Conservation (phyloP, 2,797 vertebrate species). For the Erethizon dorsatum region DNA sequence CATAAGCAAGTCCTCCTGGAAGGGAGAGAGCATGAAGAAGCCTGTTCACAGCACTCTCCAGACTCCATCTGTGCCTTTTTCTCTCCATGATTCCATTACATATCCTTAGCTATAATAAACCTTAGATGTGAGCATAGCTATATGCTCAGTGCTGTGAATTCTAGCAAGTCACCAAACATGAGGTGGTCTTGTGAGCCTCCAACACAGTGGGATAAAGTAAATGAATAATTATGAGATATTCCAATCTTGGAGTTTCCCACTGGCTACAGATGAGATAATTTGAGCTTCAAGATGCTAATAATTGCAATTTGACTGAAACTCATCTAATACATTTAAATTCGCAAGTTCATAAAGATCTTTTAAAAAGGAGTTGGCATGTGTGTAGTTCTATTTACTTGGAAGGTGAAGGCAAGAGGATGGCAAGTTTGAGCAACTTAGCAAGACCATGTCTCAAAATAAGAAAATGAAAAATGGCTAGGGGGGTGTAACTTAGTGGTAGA, state of each 20-base stretch:
- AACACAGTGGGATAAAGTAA: conserved; percentile 51
- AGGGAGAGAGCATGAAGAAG: neutral
- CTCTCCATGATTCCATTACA: neutral
- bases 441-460: neutral
- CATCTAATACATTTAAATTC: conserved; percentile 37
- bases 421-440: neutral
- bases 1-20: neutral
- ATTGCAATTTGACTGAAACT: neutral
- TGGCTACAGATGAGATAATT: neutral
- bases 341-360: neutral
- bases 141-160: neutral
- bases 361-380: neutral
- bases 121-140: neutral
- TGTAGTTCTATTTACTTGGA: neutral
- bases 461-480: neutral
- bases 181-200: neutral
- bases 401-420: neutral
- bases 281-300: conserved; percentile 29
- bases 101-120: conserved; percentile 37
- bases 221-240: conserved; percentile 45
- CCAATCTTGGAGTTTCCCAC: neutral
- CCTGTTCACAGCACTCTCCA: neutral
- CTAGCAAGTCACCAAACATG: neutral
- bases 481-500: neutral
- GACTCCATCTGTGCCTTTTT: neutral